Evolutionary conservation across 2,113 vertebrate genomes (phyloP).

Genomic region (Lates calcarifer): DNA sequence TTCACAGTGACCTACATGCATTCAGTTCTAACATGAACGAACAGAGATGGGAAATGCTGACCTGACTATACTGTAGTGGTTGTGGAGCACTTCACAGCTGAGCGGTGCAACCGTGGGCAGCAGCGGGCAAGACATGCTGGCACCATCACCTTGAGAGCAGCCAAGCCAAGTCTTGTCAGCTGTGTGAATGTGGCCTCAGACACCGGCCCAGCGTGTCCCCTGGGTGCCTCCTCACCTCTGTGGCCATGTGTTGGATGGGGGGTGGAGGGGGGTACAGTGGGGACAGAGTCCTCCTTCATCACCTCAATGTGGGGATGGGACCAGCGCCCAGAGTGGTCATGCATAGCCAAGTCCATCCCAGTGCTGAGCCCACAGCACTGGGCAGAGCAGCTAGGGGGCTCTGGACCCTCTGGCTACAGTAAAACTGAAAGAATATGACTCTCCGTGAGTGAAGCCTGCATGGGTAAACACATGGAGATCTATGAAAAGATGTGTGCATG

Average conservation of each 20-base stretch:
- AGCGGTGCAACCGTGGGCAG: constrained; percentile 57
- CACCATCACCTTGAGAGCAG: constrained; percentile 67
- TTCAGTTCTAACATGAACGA: constrained; percentile 6
- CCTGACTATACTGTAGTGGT: constrained; percentile 34
- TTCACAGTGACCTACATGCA: not conserved
- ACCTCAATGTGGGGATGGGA: constrained; percentile 69
- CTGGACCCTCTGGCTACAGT: constrained; percentile 49
- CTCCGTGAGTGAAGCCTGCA: constrained; percentile 28
- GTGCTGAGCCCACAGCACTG: constrained; percentile 52
- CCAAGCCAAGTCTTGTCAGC: constrained; percentile 61
- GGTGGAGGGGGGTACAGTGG: constrained; percentile 26
- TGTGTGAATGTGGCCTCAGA: constrained; percentile 70
- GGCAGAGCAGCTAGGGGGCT: constrained; percentile 55
- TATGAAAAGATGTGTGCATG: constrained; percentile 38
- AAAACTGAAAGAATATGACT: constrained; percentile 38
- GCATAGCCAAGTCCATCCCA: constrained; percentile 62
- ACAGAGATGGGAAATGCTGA: constrained; percentile 49
- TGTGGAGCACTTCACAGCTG: constrained; percentile 62
- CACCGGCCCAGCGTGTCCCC: constrained; percentile 71
- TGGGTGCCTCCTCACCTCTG: constrained; percentile 76
- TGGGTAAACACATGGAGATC: constrained; percentile 45
- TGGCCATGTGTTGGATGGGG: constrained; percentile 51
- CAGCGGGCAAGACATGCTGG: constrained; percentile 73
- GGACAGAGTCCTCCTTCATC: constrained; percentile 79
- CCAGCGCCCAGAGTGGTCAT: constrained; percentile 49